Evolutionary conservation across 2,113 vertebrate species (phyloP), one percentile per base, ranked within the genome.

Genomic region (Neolamprologus devosi): DNA sequence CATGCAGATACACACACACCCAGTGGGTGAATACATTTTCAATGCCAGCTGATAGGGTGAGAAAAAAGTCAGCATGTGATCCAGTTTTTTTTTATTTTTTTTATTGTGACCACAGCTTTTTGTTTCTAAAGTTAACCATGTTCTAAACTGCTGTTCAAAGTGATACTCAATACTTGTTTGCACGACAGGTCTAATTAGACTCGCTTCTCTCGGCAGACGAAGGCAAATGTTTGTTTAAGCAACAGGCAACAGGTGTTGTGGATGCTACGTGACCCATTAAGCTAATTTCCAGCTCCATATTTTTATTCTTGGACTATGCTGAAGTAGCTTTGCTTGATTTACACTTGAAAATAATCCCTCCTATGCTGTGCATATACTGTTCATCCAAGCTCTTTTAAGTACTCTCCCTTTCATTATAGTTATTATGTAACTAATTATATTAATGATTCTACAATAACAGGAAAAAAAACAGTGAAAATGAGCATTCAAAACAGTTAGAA

Each of bases 161-260:
- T 75, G 70, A 49, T 47, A 75, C 42, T 47, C 9, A 49, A 19
- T 49, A 28, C 42, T 78, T 49, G 16, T 49, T 78, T 78, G 42
- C 40, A 49, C 9, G 4, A 47, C 23, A 26, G 70, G 82, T 73
- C 68, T 83, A 83, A 93, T 88, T 84, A 87, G 86, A 87, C 58
- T 53, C n/a, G 13, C 75, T 88, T 78, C 45, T 21, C 58, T 84
- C 85, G 79, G 83, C 84, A 85, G 79, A 70, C 21, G n/a, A 84
- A 16, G 30, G 73, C 63, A 83, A 81, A 47, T 82, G 82, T 86
- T 91, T 86, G 82, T 78, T 87, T 83, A 55, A 55, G 75, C 30
- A 19, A 8, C 57, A 78, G 91, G 35, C 23, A 87, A 78, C 65
- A 68, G 80, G 5, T 5, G 26, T 42, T 86, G 55, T 81, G 70